These are phyloP conservation scores for Polyodon spathula DNA, from an alignment of 2,113 vertebrate species.

Conservation along the genomic window DNA sequence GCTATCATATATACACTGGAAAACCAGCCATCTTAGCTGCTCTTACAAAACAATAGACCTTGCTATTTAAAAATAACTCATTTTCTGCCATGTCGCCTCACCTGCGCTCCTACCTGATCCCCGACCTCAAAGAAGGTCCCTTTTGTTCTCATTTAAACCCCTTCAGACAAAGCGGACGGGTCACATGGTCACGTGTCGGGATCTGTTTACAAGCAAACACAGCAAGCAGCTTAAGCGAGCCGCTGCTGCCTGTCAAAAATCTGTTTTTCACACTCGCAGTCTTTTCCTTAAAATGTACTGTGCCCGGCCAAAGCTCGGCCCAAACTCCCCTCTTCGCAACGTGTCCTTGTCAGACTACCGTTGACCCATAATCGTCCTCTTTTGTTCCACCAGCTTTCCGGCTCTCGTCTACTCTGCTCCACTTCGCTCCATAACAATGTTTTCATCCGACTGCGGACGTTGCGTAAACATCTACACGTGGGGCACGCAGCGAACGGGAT, in stretches of 20 bases:
- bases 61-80: slow-evolving; percentile 6
- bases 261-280: slow-evolving; percentile 13
- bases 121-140: slow-evolving; percentile 26
- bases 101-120: slow-evolving; percentile 13
- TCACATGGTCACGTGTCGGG: slow-evolving; percentile 63
- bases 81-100: slow-evolving; percentile 29
- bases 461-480: slow-evolving; percentile 65
- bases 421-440: slow-evolving; percentile 13
- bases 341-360: not conserved
- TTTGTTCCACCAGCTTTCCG: not conserved
- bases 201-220: slow-evolving; percentile 78
- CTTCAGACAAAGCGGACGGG: slow-evolving; percentile 42
- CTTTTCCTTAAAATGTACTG: not conserved
- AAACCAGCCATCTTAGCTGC: slow-evolving; percentile 22
- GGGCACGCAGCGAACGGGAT: slow-evolving; percentile 40
- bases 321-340: too few relatives aligned
- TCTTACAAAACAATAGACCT: not conserved
- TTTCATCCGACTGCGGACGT: slow-evolving; percentile 26
- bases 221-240: slow-evolving; percentile 24
- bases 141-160: slow-evolving; percentile 34
- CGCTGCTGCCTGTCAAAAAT: slow-evolving; percentile 37
- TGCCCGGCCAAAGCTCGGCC: not conserved
- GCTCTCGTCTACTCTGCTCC: not conserved
- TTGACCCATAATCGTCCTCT: not conserved
- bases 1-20: slow-evolving; percentile 8